A percentile compares a stretch with the other conserved stretches of the same genome.
Conservation (phyloP, 2,797 vertebrate species). For the Chelmon rostratus region DNA sequence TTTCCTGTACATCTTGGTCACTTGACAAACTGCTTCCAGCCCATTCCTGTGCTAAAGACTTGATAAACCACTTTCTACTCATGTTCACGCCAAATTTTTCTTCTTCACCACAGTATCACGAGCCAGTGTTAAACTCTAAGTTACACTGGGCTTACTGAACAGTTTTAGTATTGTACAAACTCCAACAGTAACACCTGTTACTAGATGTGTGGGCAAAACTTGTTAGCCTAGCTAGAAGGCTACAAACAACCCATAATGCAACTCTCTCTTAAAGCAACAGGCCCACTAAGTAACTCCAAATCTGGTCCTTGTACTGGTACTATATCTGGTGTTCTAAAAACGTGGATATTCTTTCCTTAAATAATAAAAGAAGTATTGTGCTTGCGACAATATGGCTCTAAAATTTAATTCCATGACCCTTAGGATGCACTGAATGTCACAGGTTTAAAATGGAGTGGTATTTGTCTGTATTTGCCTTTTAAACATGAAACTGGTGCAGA, state of each 20-base stretch:
- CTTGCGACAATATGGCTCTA: fast-evolving
- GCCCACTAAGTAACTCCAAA: not conserved
- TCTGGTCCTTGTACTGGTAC: not conserved
- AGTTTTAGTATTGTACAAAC: not conserved
- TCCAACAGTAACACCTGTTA: not conserved
- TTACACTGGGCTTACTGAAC: too few relatives aligned
- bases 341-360: not conserved
- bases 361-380: too few relatives aligned
- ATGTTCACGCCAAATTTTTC: not conserved
- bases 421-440: not conserved
- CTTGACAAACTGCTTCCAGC: not conserved
- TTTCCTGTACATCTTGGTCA: not conserved
- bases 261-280: constrained; percentile 23
- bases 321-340: not conserved
- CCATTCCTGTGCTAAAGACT: not conserved
- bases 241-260: constrained; percentile 24
- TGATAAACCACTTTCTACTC: not conserved
- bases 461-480: not conserved
- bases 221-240: not conserved
- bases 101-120: fast-evolving
- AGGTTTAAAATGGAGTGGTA: not conserved
- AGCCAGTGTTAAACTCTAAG: not conserved
- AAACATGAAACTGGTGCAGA: not conserved
- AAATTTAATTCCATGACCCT: not conserved
- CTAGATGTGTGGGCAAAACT: not conserved